Base-by-base conservation (phyloP, 2,113 vertebrate genomes). In the Ascaphus truei region DNA sequence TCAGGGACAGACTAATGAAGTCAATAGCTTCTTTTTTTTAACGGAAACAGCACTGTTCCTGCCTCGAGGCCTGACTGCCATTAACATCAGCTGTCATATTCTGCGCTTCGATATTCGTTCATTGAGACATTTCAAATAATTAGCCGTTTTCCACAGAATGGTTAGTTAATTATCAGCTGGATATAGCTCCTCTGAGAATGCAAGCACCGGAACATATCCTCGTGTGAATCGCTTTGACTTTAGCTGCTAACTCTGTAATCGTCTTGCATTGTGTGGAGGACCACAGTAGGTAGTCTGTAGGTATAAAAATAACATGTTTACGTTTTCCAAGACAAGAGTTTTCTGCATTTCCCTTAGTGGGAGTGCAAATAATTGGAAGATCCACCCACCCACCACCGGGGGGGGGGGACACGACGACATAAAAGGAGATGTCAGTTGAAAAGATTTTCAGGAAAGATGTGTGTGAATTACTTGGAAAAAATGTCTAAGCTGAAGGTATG, bases 301-400 rank as follows among this genome's bases (percentile, higher is more conserved):
- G 29, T 57, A 34, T 3, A 60, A 37, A n/a, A 51, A 50, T 29
- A 48, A 29, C 5, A 29, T 59, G 43, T 68, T 68, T 68, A 41
- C 16, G 20, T 59, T 37, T 25, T 29, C 5, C 7, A 9, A 50
- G 55, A 29, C 43, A 50, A 36, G 25, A 48, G 20, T 33, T 25
- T 25, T 22, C 20, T 27, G 65, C 39, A 27, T 45, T n/a, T 66
- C 25, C 34, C 41, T 26, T 55, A n/a, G 65, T 45, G 56, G 20
- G 33, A 48, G 30, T 43, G 41, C 59, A 68, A 59, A 50, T 68
- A 68, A 68, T 68, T 68, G 55, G 41, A n/a, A n/a, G n/a, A 48
- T 15, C 41, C 23, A 29, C 22, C 43, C 23, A 37, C 66, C 36
- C 39, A 15, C 13, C 55, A 26, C 55, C 55, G 20, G 55, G 66